phyloP scores from a whole-genome alignment of 2,113 vertebrate species.

The Noctilio leporinus region DNA sequence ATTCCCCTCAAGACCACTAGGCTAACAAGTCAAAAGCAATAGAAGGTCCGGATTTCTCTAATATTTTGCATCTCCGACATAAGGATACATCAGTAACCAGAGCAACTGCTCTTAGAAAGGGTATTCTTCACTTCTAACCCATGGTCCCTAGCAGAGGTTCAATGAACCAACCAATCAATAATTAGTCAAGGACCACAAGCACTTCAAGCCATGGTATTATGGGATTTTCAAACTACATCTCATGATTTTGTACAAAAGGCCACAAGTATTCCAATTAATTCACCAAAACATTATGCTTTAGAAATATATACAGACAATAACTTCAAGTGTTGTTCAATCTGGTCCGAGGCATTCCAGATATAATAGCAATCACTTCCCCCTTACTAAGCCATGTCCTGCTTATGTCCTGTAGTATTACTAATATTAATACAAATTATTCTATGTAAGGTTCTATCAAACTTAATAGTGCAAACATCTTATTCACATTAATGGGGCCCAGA shows the following conservation, averaged over 20 bases:
- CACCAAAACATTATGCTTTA: constrained; percentile 51
- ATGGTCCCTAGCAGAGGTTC: background rate
- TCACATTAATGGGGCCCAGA: constrained; percentile 59
- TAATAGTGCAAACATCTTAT: constrained; percentile 70
- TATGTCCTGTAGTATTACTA: constrained; percentile 56
- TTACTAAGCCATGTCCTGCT: constrained; percentile 55
- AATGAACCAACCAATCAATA: background rate
- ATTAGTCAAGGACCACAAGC: background rate
- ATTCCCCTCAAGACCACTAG: background rate
- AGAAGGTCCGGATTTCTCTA: background rate
- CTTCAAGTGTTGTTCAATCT: constrained; percentile 56
- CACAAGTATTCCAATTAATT: constrained; percentile 68
- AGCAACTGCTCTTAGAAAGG: background rate
- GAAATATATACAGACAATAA: background rate
- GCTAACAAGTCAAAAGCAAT: background rate
- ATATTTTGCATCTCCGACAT: background rate
- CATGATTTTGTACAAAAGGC: constrained; percentile 49
- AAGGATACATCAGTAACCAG: background rate
- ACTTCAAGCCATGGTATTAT: background rate
- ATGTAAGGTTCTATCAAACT: constrained; percentile 71
- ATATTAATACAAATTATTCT: constrained; percentile 75
- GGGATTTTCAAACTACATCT: background rate
- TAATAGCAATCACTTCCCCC: constrained; percentile 52
- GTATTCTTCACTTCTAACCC: background rate
- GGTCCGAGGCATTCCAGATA: constrained; percentile 57